phyloP scores from a whole-genome alignment of 2,797 vertebrate species.

The Microhierax caerulescens region DNA sequence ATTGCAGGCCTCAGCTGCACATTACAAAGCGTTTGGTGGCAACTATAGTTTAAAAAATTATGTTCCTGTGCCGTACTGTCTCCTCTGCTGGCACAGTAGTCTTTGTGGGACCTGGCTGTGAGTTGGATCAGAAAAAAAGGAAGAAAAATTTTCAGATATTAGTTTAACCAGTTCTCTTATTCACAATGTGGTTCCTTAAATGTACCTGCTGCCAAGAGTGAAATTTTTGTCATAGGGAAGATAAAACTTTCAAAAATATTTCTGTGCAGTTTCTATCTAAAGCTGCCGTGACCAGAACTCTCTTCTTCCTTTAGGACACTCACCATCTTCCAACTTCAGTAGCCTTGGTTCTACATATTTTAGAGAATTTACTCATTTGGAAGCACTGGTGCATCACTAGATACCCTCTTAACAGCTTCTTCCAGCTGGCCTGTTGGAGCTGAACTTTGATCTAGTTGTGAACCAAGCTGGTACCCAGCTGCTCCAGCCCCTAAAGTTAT shows the following conservation, averaged over 20 bases:
- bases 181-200: neutral
- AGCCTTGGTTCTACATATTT: neutral
- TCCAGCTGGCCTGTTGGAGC: neutral
- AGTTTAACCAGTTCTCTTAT: neutral
- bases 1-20: neutral
- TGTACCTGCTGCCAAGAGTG: neutral
- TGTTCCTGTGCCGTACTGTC: neutral
- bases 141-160: neutral
- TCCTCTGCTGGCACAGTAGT: neutral
- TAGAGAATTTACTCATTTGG: neutral
- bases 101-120: neutral
- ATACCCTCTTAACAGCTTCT: neutral
- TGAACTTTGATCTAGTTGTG: neutral
- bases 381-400: neutral
- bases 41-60: neutral
- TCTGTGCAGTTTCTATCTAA: neutral
- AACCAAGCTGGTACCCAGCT: neutral
- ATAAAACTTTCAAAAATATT: neutral
- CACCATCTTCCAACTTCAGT: neutral
- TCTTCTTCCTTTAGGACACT: neutral
- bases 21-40: neutral
- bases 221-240: neutral
- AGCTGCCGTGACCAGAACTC: neutral
- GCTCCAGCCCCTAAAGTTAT: neutral
- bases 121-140: neutral